Percentiles rank a stretch among this genome's conserved stretches.
phyloP scores from a whole-genome alignment of 2,888 invertebrate species.

The Watsonalla binaria region DNA sequence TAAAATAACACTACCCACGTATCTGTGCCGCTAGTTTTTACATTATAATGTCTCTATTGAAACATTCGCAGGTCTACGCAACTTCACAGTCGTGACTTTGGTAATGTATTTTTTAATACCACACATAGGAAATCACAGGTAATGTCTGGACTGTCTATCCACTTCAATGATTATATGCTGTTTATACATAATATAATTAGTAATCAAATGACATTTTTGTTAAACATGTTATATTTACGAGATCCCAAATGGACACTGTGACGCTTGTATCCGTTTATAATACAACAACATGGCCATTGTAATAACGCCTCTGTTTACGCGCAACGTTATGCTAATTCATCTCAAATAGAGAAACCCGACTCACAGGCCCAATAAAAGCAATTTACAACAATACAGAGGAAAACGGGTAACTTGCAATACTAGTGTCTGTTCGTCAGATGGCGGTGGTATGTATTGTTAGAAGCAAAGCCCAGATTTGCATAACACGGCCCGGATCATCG shows the following conservation, averaged over 20 bases:
- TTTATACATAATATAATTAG: neutral
- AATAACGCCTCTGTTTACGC: neutral
- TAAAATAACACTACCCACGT: no score
- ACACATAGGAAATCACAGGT: no score
- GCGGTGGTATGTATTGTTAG: conserved; percentile 56
- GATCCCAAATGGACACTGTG: neutral
- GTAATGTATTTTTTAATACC: no score
- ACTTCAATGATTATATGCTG: no score
- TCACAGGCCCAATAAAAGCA: conserved; percentile 32
- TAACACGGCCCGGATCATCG: conserved; percentile 68
- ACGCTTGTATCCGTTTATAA: neutral
- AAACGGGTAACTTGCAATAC: conserved; percentile 35
- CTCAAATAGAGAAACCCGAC: conserved; percentile 1
- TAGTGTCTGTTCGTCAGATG: conserved; percentile 43
- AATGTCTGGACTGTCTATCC: no score
- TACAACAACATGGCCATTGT: neutral
- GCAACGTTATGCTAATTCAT: conserved; percentile 1
- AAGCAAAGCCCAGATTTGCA: conserved; percentile 69
- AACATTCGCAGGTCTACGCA: no score
- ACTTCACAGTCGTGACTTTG: no score
- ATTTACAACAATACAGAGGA: conserved; percentile 36
- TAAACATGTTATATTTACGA: no score
- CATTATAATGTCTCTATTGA: no score
- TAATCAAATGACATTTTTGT: no score
- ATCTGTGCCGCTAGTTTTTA: no score